These are phyloP conservation scores for Halcyon smyrnensis DNA, from an alignment of 2,797 vertebrate genomes.

Conservation along the genomic window DNA sequence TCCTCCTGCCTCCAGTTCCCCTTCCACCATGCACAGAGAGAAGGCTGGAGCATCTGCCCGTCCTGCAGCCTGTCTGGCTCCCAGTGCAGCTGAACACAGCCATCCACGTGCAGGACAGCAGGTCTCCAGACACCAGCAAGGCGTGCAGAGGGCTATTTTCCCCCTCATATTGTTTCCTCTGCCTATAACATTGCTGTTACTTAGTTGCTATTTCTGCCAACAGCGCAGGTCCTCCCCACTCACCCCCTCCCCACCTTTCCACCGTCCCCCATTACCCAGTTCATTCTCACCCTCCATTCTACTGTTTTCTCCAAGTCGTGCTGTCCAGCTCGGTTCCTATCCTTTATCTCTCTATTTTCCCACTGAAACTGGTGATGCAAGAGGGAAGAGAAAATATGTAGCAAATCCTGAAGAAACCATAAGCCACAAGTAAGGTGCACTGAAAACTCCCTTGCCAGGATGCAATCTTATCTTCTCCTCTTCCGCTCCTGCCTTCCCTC, in stretches of 20 bases:
- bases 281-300: accelerated
- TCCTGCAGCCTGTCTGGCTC: not conserved
- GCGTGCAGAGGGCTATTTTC: accelerated
- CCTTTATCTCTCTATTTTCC: not conserved
- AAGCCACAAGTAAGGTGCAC: accelerated
- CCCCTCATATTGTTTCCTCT: not conserved
- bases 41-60: not conserved
- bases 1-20: not conserved
- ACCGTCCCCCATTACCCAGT: not conserved
- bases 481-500: accelerated
- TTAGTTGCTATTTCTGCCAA: not conserved
- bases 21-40: accelerated
- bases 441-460: not conserved
- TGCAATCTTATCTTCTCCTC: not conserved
- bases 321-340: not conserved
- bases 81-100: not conserved
- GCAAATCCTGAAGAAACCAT: not conserved
- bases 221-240: accelerated
- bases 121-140: not conserved
- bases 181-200: not conserved
- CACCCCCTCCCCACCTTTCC: not conserved
- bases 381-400: not conserved
- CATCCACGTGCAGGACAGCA: not conserved
- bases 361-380: not conserved
- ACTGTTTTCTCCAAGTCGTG: not conserved